Evolutionary conservation across 2,888 invertebrate species (phyloP).

Genomic region (Dynastes tityus): DNA sequence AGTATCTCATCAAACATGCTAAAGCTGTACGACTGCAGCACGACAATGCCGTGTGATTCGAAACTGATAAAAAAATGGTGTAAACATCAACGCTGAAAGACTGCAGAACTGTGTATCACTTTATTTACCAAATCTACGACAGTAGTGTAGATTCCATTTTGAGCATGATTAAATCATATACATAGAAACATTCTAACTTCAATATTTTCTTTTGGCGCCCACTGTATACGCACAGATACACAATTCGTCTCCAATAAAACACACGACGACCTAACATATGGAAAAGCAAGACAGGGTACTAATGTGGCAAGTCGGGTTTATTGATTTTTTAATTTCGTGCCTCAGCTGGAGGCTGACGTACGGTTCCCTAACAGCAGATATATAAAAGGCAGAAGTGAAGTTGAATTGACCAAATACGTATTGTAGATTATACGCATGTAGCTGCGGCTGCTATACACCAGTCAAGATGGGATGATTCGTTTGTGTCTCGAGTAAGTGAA

Average conservation of each 20-base stretch:
- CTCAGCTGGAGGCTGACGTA: slow-evolving; percentile 38
- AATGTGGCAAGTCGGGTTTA: slow-evolving; percentile 34
- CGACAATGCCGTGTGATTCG: too few species aligned
- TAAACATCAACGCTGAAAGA: too few species aligned
- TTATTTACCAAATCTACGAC: too few species aligned
- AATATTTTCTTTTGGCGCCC: too few species aligned
- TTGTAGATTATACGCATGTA: not conserved
- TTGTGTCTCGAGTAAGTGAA: not conserved
- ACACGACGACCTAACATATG: slow-evolving; percentile 12
- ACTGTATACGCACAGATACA: not conserved
- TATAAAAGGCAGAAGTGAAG: slow-evolving; percentile 8
- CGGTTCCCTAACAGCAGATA: slow-evolving; percentile 8
- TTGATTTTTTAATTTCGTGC: slow-evolving; percentile 39
- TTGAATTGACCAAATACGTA: slow-evolving; percentile 3
- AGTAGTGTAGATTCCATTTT: too few species aligned
- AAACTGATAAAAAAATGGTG: too few species aligned
- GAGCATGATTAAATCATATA: too few species aligned
- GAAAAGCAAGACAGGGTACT: slow-evolving; percentile 22
- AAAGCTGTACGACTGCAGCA: too few species aligned
- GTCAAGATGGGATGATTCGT: not conserved
- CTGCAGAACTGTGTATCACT: too few species aligned
- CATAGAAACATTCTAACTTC: too few species aligned
- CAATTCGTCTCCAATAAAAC: not conserved
- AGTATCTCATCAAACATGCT: too few species aligned
- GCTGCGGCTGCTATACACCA: too few species aligned